Evolutionary conservation across 2,797 vertebrate species (phyloP).

Genomic region (Okamejei kenojei): DNA sequence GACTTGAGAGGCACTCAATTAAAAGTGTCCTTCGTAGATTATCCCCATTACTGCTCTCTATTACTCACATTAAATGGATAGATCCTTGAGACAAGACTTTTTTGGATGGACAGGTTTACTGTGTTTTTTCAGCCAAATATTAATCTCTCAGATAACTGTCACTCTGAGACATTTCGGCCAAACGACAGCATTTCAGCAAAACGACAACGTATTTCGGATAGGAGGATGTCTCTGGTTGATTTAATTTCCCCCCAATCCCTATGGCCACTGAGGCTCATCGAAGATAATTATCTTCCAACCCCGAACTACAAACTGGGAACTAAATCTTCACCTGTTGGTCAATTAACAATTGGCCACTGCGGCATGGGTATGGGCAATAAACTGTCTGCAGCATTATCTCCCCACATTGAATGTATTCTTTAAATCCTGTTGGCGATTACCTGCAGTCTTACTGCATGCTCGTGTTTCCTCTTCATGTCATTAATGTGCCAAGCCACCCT

Average conservation of each 20-base stretch:
- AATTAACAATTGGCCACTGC: neutral
- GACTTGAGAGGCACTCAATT: neutral
- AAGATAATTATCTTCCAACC: neutral
- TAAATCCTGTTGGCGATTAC: constrained; percentile 52
- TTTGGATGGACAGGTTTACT: neutral
- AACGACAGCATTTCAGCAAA: neutral
- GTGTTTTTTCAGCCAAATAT: neutral
- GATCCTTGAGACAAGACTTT: neutral
- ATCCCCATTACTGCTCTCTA: neutral
- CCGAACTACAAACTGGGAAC: neutral
- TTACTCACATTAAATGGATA: neutral
- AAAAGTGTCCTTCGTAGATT: neutral
- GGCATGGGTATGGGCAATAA: neutral
- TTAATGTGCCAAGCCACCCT: constrained; percentile 98
- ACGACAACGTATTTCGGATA: neutral
- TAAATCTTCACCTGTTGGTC: neutral
- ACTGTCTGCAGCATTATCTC: neutral
- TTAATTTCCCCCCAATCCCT: neutral
- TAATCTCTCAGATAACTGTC: neutral
- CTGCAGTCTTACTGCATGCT: constrained; percentile 85
- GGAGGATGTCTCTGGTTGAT: neutral
- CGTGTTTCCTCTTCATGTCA: constrained; percentile 98
- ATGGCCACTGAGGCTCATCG: neutral
- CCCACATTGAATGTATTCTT: too few relatives aligned
- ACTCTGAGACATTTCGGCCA: neutral